These are phyloP conservation scores for Bicyclus anynana DNA, from an alignment of 1,140 invertebrate species.

Conservation along the genomic window DNA sequence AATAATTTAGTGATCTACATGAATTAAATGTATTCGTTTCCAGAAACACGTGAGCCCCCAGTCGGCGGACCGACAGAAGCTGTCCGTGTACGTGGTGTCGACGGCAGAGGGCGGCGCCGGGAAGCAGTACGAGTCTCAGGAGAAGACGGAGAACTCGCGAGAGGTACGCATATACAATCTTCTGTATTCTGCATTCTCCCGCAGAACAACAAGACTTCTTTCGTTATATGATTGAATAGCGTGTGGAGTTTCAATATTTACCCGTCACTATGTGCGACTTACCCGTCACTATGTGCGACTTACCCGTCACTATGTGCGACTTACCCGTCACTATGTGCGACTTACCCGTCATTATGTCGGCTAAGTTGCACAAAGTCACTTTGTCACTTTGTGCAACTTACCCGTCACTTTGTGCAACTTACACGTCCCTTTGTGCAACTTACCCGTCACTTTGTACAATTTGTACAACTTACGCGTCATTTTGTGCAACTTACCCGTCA, in stretches of 20 bases:
- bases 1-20: neutral
- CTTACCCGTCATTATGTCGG: too few relatives aligned
- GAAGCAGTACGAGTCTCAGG: neutral
- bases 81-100: conserved; percentile 87
- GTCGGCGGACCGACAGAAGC: conserved; percentile 78
- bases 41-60: conserved; percentile 63
- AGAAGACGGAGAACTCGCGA: conserved; percentile 5
- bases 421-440: neutral
- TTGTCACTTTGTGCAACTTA: neutral
- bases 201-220: too few relatives aligned
- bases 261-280: too few relatives aligned
- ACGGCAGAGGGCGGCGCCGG: conserved; percentile 80
- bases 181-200: neutral
- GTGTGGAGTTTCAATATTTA: too few relatives aligned
- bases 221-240: too few relatives aligned
- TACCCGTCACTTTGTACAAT: too few relatives aligned
- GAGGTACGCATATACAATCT: neutral
- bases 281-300: too few relatives aligned
- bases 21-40: neutral
- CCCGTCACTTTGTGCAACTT: neutral
- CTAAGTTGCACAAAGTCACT: too few relatives aligned
- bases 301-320: too few relatives aligned
- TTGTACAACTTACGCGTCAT: too few relatives aligned
- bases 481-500: too few relatives aligned
- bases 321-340: too few relatives aligned